Base-by-base conservation (phyloP, 1,140 invertebrate species). In the Micrasema longulum region DNA sequence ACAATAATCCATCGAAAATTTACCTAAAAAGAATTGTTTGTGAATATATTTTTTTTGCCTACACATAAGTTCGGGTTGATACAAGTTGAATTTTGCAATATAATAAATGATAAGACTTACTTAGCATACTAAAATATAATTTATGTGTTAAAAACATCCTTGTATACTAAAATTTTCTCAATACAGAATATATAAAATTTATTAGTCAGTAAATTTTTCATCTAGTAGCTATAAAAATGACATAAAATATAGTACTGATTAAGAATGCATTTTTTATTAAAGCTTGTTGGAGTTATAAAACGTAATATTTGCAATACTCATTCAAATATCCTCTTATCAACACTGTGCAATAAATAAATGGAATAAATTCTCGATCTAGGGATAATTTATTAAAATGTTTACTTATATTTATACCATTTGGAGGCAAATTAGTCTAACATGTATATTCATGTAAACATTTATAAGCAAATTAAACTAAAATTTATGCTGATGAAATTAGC, bases 291-390 rank as follows among this genome's bases (percentile, higher is more conserved):
- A 48, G 23, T 26, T 26, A 53, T 53, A 53, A 53, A 53, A 53
- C 50, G 50, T 53, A 53, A 53, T 53, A 38, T 38, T 38, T 22
- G 36, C 16, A 20, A 60, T 41, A 11, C 36, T 60, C 22, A 38
- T 60, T 60, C 11, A 43, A 60, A 60, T 14, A 60, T 38, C 52
- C 35, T 60, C 36, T 60, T 60, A 60, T 60, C 55, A 41, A 60
- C 16, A 20, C 4, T 20, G 35, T 4, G 26, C 14, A 60, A 60
- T 60, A 60, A 60, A 60, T 43, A 41, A 20, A 22, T 9, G 14
- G 16, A 14, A 60, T 60, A 60, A 60, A 60, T 41, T 38, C 14
- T 20, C 55, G 41, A 60, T 60, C 6, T 20, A 23, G 14, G 14
- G 12, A 22, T 43, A 60, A 60, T 60, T 60, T 60, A 60, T 60